Base-by-base conservation (phyloP, 2,797 vertebrate genomes). In the Myoxocephalus aenaeus region DNA sequence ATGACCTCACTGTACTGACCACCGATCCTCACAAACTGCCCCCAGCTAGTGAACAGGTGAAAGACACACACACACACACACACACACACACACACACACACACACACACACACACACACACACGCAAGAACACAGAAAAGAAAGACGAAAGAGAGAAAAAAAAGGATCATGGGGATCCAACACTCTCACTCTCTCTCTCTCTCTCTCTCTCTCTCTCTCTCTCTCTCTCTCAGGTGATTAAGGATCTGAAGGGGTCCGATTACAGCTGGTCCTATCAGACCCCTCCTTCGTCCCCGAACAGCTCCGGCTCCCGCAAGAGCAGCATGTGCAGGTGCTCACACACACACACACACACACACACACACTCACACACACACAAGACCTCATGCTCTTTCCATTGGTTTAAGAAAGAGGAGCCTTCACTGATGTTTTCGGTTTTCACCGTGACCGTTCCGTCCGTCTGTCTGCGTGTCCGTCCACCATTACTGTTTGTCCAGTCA, bases 181-280 rank as follows among this genome's bases (percentile, higher is more conserved):
- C 58, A 87, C 40, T 87, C 32, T 85, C 0, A 40, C 17, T 70
- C 25, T 42, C 29, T 85, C 0, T 40, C 17, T 71, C 25, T 38
- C 4, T 78, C 32, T 57, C 53, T 29, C 67, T 36, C 34, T 36
- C 6, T 36, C 34, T 36, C 34, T 88, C 40, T 87, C 32, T 85
- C 0, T 46, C 36, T 38, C 4, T 78, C 32, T 57, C 38, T 29
- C 68, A 99, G 98, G 98, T 99, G 84, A 99, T 99, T 77, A 97
- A 96, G 85, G 98, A 99, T 86, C 93, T 99, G 86, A 99, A 99
- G 90, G 97, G 98, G 50, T 99, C 98, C 0, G 98, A 99, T 88
- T 99, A 98, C 89, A 97, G 95, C 86, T 99, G 98, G 98, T 97
- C 97, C 57, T 99, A 99, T 91, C 98, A 99, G 94, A 99, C 98